Evolutionary conservation across 2,797 vertebrate genomes (phyloP), one percentile per base, ranked within the genome.

Genomic region (Aselliscus stoliczkanus): DNA sequence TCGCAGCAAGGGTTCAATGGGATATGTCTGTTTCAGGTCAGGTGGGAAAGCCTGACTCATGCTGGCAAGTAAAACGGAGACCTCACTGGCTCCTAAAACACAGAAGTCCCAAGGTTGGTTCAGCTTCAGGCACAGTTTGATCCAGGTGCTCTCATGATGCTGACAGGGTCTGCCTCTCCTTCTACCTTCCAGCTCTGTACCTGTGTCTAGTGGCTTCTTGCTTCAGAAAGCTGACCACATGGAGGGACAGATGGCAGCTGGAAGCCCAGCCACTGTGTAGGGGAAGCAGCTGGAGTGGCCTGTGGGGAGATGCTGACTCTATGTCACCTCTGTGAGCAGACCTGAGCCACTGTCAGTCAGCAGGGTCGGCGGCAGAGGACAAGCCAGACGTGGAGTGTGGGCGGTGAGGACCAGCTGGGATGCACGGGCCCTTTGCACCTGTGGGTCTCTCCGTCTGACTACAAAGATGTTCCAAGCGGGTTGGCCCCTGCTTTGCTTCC

Each of bases 181-280:
- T 25, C 37, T 3, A 0, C 18, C 34, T n/a, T 39, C 37, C 14
- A 8, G 0, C 69, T 39, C n/a, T 17, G 21, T 7, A 14, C 10
- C 65, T 13, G 7, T 2, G 14, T 67, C 47, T 50, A 39, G 50
- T 8, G 27, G 25, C 31, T 20, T 67, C 58, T 4, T 4, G 47
- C 37, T 58, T 69, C 50, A 18, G 47, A 75, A 81, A 29, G 52
- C 4, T 34, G 2, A 3, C 44, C 42, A 50, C 3, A 2, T 3
- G 29, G 58, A 81, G 37, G 23, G 47, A 23, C 31, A 18, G 62
- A 50, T 0, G 15, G 9, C 23, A 31, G 58, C 31, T 31, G 1
- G 58, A 54, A 47, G 23, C 25, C 50, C 90, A 50, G 47, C 47
- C 14, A 14, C 47, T 50, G 4, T 50, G 47, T 17, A 50, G 47